Percentiles rank a stretch among this genome's conserved stretches.
phyloP scores from a whole-genome alignment of 2,113 vertebrate species.

The Aramus guarauna region DNA sequence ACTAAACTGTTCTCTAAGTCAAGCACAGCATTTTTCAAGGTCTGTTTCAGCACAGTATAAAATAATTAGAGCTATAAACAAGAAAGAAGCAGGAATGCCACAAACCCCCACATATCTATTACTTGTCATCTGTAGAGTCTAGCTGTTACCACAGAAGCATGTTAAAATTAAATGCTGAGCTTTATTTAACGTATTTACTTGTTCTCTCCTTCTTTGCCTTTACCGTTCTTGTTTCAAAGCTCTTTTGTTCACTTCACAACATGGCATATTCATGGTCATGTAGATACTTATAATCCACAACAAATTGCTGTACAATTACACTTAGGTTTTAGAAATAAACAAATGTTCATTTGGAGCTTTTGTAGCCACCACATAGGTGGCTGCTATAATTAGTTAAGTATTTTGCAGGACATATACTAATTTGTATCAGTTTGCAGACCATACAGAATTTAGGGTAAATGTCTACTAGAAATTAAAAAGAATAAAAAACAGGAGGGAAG shows the following conservation, averaged over 20 bases:
- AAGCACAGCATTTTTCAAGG: conserved; percentile 5
- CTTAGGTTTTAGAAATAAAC: conserved; percentile 1
- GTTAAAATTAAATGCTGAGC: conserved; percentile 45
- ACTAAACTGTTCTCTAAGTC: not conserved
- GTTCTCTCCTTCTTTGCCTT: conserved; percentile 12
- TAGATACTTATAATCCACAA: not conserved
- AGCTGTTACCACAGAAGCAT: conserved; percentile 5
- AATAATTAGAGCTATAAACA: conserved; percentile 34
- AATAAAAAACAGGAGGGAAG: not conserved
- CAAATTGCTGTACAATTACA: not conserved
- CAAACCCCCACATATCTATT: conserved; percentile 31
- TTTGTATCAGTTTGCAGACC: not conserved
- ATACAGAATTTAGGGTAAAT: not conserved
- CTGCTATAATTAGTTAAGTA: not conserved
- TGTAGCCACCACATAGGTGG: not conserved
- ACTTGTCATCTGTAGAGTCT: conserved; percentile 33
- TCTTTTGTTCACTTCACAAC: not conserved
- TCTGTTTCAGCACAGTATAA: conserved; percentile 14
- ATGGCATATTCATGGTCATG: not conserved
- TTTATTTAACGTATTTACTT: conserved; percentile 18
- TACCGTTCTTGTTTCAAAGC: conserved; percentile 3
- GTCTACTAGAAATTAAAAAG: not conserved
- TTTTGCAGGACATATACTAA: not conserved
- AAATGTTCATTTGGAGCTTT: conserved; percentile 8
- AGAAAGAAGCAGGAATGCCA: conserved; percentile 8